Evolutionary conservation across 2,113 vertebrate species (phyloP), one percentile per base, ranked within the genome.

Genomic region (Rhinopomastus cyanomelas): DNA sequence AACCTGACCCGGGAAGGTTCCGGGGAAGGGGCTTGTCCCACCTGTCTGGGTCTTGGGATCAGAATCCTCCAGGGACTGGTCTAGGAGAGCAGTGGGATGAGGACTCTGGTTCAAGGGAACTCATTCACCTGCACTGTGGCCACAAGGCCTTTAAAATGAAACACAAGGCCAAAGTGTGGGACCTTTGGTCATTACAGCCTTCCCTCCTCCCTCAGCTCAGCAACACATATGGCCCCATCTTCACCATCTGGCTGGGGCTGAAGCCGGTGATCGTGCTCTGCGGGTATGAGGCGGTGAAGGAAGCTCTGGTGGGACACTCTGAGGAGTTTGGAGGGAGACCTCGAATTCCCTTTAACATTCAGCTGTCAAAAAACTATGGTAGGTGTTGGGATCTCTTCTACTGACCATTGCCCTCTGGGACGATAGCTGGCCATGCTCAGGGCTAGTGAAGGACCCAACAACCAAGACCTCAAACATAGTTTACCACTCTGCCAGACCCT

Each of bases 161-260:
- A 46, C 0, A 0, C 10, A 9, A 5, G 23, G 11, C 4, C 9
- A 13, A 27, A 51, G 19, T 15, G 46, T 2, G 4, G 65, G 34
- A n/a, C 16, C 21, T 14, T 5, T 2, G 1, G 9, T 85, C 21
- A 81, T 7, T 9, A 11, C 72, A 55, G 32, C 39, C 37, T 20
- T 39, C 30, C 68, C 1, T 51, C 27, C 44, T 30, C 51, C 73
- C 20, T 22, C 86, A 97, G 97, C 87, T 97, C 69, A 76, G 77
- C 32, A 74, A 72, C 75, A 84, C 36, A 4, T 95, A 97, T 0
- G 87, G 96, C 15, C 73, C 72, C 10, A 11, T 96, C 76, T 96
- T 97, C 84, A 97, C 97, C 0, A 0, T 94, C 73, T 96, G 97
- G 95, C 42, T 86, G 59, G 96, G 96, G 34, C 72, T 62, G 29